Evolutionary conservation across 2,888 invertebrate genomes (phyloP), one percentile per base, ranked within the genome.

Genomic region (Trissolcus japonicus): DNA sequence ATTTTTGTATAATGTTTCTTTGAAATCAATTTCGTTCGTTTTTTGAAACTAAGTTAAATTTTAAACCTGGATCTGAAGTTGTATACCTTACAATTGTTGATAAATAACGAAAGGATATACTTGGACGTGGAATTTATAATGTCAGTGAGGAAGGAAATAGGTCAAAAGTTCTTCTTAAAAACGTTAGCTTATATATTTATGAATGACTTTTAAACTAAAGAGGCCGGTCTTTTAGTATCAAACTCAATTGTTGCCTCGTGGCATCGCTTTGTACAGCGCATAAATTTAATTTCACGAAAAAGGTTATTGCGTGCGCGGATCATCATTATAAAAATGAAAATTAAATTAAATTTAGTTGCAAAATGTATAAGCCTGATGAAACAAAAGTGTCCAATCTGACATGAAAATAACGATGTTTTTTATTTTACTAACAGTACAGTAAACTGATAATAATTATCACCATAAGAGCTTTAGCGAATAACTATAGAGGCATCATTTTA

Each of bases 131-230:
- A 46, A 6, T 16, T 46, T 16, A 11, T 46, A 46, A 46, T 46
- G 46, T 46, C 7, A 35, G 7, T 11, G 35, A 35, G 35, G 40
- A 51, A 13, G 53, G 40, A 72, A 72, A 59, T 72, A 35, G 72
- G 72, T 72, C 63, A 65, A 25, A 66, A 66, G 65, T 54, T 65
- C 54, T 55, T 41, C 55, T 50, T 56, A 43, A 67, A 74, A 67
- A 51, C 46, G 16, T 35, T 56, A 56, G 53, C 29, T 21, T 19
- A 25, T 53, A 66, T 61, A 74, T 67, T 74, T 67, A 74, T 74
- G 61, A 67, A 60, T 57, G 53, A 41, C 67, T 43, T n/a, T 51
- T 66, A 57, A 74, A 62, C 53, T 67, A 50, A 51, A 56, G 55
- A 55, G 56, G 51, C 14, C 50, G 59, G 48, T 60, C 60, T 66